Evolutionary conservation across 1,140 invertebrate genomes (phyloP).

Genomic region (Frieseomelitta varia): DNA sequence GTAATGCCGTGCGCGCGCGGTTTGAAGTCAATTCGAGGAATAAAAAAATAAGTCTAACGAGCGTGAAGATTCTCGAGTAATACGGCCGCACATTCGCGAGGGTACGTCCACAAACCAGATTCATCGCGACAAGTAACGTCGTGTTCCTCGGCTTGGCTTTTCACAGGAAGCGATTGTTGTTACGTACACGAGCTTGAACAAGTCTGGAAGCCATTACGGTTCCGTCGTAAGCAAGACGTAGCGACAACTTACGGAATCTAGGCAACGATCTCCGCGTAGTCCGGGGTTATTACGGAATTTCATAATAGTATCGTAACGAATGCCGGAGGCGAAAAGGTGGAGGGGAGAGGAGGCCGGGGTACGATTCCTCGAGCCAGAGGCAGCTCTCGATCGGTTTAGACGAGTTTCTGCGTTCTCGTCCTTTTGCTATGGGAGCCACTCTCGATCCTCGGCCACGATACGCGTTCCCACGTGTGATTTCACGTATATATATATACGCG

Average conservation of each 20-base stretch:
- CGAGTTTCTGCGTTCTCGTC: slow-evolving; percentile 29
- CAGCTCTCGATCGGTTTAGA: slow-evolving; percentile 53
- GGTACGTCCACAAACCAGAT: not conserved
- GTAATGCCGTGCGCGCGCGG: too few species aligned
- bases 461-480: slow-evolving; percentile 60
- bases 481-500: slow-evolving; percentile 20
- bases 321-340: too few species aligned
- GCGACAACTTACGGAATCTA: not conserved
- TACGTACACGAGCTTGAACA: not conserved
- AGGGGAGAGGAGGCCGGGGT: not conserved
- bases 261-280: slow-evolving; percentile 1
- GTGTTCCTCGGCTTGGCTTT: not conserved
- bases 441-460: slow-evolving; percentile 53
- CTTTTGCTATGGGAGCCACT: slow-evolving; percentile 41
- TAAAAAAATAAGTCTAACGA: not conserved
- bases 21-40: not conserved
- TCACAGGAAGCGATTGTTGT: slow-evolving; percentile 6
- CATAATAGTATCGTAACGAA: slow-evolving; percentile 25
- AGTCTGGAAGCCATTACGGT: slow-evolving; percentile 5
- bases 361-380: slow-evolving; percentile 22
- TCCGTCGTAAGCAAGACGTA: not conserved
- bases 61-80: not conserved
- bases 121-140: not conserved
- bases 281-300: slow-evolving; percentile 13
- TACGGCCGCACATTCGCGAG: not conserved